Evolutionary conservation across 1,140 invertebrate genomes (phyloP).

Genomic region (Procambarus virginalis): DNA sequence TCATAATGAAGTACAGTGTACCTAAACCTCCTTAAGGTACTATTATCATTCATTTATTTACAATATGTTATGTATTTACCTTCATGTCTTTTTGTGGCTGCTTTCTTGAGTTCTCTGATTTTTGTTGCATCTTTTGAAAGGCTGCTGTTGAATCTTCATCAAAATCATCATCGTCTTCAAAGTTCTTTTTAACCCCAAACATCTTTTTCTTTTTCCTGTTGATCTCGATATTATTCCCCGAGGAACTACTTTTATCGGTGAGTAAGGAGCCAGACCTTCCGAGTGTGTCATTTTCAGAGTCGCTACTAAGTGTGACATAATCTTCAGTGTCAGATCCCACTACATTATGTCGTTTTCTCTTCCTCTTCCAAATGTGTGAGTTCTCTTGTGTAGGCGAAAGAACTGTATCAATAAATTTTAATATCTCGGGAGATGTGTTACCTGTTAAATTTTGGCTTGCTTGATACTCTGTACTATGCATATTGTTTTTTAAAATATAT

Average conservation of each 20-base stretch:
- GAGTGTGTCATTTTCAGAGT: not conserved
- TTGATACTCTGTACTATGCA: not conserved
- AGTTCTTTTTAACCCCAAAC: not conserved
- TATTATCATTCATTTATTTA: not conserved
- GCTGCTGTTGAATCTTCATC: not conserved
- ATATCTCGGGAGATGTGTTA: not conserved
- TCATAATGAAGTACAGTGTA: too few species aligned
- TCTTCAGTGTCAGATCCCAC: conserved; percentile 36
- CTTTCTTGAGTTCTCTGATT: not conserved
- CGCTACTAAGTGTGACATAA: not conserved
- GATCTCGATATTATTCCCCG: not conserved
- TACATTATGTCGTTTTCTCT: conserved; percentile 20
- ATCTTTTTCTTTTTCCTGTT: not conserved
- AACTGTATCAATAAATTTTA: not conserved
- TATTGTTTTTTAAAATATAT: not conserved
- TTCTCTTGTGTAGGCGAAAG: conserved; percentile 13
- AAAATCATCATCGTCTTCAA: conserved; percentile 29
- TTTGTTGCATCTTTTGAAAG: not conserved
- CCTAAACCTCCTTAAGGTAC: too few species aligned
- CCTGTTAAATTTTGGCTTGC: not conserved
- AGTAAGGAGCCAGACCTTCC: not conserved
- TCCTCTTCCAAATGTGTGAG: not conserved
- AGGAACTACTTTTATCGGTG: not conserved
- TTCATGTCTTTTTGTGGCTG: conserved; percentile 5
- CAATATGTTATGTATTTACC: conserved; percentile 8